Evolutionary conservation across 2,888 invertebrate genomes (phyloP), one percentile per base, ranked within the genome.

Genomic region (Scrobipalpa atriplicella): DNA sequence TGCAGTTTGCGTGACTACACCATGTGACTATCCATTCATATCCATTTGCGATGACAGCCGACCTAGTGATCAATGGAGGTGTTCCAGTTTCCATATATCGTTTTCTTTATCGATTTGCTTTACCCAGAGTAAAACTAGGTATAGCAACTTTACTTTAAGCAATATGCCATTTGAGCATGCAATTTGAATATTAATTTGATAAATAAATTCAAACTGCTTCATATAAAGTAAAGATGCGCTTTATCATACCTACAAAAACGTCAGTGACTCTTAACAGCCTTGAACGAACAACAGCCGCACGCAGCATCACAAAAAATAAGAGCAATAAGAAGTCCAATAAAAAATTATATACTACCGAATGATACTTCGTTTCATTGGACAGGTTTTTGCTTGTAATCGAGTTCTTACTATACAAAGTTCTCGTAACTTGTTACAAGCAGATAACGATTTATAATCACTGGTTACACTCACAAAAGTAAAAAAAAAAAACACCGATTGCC

Each of bases 71-170:
- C 69, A 68, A 71, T 71, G 64, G 71, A 71, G 69, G 71, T 72
- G 75, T 71, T 70, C 75, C 58, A 74, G 67, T 75, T 75, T 73
- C 67, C 67, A 69, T 61, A 47, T 66, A 67, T 68, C 66, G 64
- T 54, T 60, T 69, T 66, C 65, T 70, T 71, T 73, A 73, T 73
- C 69, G 73, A 73, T 73, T 73, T 65, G 19, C 68, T 9, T 51
- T 62, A 13, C 29, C 29, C 11, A 38, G 36, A 21, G 38, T 9
- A 38, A n/a, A 6, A 7, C 13, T 60, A 29, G 11, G 1, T 47
- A 41, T 13, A 43, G 13, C 43, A 29, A n/a, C 9, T 10, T 3
- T 56, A 58, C 58, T 36, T 58, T 9, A 10, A 36, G 58, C 16
- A 10, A 7, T 9, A 19, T 52, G 8, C 52, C 19, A 2, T 18